Percentiles rank a stretch among this genome's conserved stretches.
phyloP scores from a whole-genome alignment of 2,888 invertebrate genomes.

The Sphaeridia pumilis region DNA sequence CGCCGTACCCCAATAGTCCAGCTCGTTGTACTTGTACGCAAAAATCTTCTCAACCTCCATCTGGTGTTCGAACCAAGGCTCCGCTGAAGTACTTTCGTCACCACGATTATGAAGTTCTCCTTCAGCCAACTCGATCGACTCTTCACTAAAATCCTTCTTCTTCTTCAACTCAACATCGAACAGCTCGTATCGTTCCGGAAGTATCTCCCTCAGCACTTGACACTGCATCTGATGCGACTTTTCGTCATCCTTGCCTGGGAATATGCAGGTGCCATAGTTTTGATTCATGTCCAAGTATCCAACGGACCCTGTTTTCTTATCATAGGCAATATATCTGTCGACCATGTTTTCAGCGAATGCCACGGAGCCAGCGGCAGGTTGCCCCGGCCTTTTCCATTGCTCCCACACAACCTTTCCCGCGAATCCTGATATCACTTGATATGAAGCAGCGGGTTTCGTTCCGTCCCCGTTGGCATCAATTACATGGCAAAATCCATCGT shows the following conservation, averaged over 20 bases:
- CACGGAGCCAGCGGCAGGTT: conserved; percentile 57
- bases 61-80: background rate
- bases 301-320: conserved; percentile 42
- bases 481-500: conserved; percentile 3
- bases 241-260: conserved; percentile 13
- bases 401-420: conserved; percentile 65
- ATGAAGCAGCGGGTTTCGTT: conserved; percentile 14
- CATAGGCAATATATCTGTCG: conserved; percentile 29
- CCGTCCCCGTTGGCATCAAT: background rate
- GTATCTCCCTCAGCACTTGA: conserved; percentile 59
- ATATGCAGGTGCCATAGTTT: conserved; percentile 47
- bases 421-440: conserved; percentile 45
- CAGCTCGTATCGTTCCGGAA: conserved; percentile 64
- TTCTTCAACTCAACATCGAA: conserved; percentile 46
- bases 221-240: too few relatives aligned
- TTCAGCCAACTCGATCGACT: conserved; percentile 27
- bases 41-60: conserved; percentile 56
- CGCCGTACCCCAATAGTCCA: conserved; percentile 66
- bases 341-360: conserved; percentile 36
- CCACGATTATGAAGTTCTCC: too few relatives aligned
- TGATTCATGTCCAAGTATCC: conserved; percentile 54
- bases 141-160: conserved; percentile 31
- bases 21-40: conserved; percentile 53
- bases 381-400: conserved; percentile 55
- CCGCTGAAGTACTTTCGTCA: conserved; percentile 13